Base-by-base conservation (phyloP, 2,888 invertebrate genomes). In the Agrochola litura region DNA sequence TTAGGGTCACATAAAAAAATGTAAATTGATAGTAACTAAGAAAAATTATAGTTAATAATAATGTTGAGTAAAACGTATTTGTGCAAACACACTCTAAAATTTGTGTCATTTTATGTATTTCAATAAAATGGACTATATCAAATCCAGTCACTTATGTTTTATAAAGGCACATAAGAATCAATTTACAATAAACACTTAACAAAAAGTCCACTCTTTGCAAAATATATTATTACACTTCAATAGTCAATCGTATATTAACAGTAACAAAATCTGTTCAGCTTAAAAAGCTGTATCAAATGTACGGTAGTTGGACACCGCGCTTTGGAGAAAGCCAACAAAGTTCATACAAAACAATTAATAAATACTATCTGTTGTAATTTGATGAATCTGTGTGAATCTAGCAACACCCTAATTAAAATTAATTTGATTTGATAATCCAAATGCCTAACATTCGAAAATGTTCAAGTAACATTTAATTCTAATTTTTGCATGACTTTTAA, bases 121-220 rank as follows among this genome's bases (percentile, higher is more conserved):
- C 88, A 92, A 92, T 89, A 94, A 92, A 92, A 93, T 89, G 92
- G 93, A 94, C 93, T 92, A 91, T 93, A 94, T 95, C 93, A 96
- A 96, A 95, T 95, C 96, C 95, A 94, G 94, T 96, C 94, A 92
- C 92, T 94, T 94, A 92, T 91, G 90, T 93, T 92, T 89, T 92
- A 93, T 91, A 95, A 90, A 96, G 96, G 96, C 96, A 96, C 96
- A 92, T 95, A 95, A 96, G 93, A 96, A 94, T 95, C 92, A 93
- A 94, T 95, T 93, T 95, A 94, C 93, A 94, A 94, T 94, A 94
- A 94, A 93, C 90, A 92, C 90, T 91, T 90, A 92, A 92, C 87
- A 90, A 91, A 91, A 91, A 90, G 87, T 90, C 86, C 89, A 90
- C 90, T 88, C 90, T 79, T 85, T 90, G 93, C 93, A 94, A 94